phyloP scores from a whole-genome alignment of 1,140 invertebrate genomes.

The Eubasilissa regina region DNA sequence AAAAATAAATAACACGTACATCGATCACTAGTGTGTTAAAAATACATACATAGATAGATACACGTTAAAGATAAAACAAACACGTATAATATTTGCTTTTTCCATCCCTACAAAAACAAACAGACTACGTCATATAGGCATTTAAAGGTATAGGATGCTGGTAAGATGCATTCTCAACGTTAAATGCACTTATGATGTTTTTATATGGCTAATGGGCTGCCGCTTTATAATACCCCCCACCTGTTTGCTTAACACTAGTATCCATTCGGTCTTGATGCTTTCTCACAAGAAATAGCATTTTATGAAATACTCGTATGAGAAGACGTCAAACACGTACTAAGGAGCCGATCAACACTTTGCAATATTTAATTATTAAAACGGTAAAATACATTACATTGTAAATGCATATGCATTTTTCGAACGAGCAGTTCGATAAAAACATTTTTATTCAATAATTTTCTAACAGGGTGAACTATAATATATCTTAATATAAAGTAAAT shows the following conservation, averaged over 20 bases:
- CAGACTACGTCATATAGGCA: background rate
- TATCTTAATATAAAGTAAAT: too few species aligned
- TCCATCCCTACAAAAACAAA: constrained; percentile 13
- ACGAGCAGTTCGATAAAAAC: too few species aligned
- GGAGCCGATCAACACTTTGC: background rate
- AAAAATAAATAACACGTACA: background rate
- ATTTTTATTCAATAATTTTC: too few species aligned
- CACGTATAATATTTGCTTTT: constrained; percentile 1
- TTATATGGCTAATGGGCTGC: constrained; percentile 6
- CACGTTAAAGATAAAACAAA: background rate
- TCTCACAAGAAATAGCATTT: too few species aligned
- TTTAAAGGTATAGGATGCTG: background rate
- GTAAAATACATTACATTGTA: too few species aligned
- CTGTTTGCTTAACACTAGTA: too few species aligned
- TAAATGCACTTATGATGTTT: constrained; percentile 3
- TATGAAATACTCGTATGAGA: too few species aligned
- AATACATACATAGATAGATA: background rate
- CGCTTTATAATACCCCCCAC: background rate
- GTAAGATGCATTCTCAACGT: background rate
- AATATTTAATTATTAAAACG: constrained; percentile 3
- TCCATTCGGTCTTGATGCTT: too few species aligned
- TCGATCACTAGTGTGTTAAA: constrained; percentile 11
- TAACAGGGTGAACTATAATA: too few species aligned
- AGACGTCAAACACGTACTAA: too few species aligned
- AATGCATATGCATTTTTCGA: too few species aligned